Evolutionary conservation across 1,140 invertebrate genomes (phyloP).

Genomic region (Macrocentrus cingulum): DNA sequence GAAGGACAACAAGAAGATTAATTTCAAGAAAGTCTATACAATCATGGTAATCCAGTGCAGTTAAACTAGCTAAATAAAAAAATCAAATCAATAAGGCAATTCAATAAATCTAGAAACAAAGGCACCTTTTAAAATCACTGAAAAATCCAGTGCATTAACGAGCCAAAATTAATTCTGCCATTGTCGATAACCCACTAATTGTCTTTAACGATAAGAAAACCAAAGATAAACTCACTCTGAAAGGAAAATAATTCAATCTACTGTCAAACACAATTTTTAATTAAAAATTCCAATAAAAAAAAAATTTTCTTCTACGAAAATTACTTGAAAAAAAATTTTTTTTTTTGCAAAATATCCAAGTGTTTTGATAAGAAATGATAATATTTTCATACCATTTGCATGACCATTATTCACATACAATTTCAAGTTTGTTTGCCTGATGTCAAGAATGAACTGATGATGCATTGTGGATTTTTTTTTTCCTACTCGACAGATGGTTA

Average conservation of each 20-base stretch:
- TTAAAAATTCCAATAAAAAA: too few species aligned
- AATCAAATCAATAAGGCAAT: neutral
- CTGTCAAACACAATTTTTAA: too few species aligned
- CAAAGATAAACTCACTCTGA: too few species aligned
- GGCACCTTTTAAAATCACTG: too few species aligned
- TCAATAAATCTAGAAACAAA: too few species aligned
- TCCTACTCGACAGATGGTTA: neutral
- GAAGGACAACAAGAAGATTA: slow-evolving; percentile 17
- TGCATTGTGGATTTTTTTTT: neutral
- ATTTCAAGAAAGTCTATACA: slow-evolving; percentile 26
- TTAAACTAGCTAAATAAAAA: neutral
- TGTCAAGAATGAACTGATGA: neutral
- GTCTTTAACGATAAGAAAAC: too few species aligned
- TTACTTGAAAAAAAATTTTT: too few species aligned
- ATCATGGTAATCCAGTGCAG: slow-evolving; percentile 1
- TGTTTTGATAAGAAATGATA: neutral
- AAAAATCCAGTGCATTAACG: too few species aligned
- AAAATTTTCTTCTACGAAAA: too few species aligned
- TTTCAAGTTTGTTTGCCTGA: slow-evolving; percentile 1
- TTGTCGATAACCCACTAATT: too few species aligned
- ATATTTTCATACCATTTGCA: slow-evolving; percentile 22
- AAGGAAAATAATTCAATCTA: too few species aligned
- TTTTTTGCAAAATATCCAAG: neutral
- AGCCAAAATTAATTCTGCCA: too few species aligned
- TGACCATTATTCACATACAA: slow-evolving; percentile 9